Percentiles rank a stretch among this genome's conserved stretches.
Conservation (phyloP, 53 echinoderm and acorn worm genomes). For the Stichopus horrens region DNA sequence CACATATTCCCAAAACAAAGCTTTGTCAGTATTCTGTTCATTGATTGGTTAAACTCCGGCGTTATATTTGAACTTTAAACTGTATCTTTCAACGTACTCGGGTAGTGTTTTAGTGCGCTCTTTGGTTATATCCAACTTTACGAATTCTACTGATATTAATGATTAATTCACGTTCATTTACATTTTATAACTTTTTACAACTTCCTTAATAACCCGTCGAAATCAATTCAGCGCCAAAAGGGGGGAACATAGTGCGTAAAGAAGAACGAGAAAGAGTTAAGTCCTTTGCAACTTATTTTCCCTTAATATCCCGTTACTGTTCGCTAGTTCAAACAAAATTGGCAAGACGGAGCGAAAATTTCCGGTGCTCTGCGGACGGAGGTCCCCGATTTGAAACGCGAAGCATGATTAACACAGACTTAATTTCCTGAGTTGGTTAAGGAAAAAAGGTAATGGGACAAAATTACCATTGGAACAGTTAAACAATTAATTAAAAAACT, state of each 20-base stretch:
- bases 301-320: slow-evolving; percentile 47
- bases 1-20: too few species aligned
- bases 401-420: slow-evolving; percentile 33
- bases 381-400: slow-evolving; percentile 47
- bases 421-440: slow-evolving; percentile 50
- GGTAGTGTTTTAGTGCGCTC: too few species aligned
- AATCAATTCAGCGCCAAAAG: too few species aligned
- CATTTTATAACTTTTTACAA: slow-evolving; percentile 49
- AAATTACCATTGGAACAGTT: slow-evolving; percentile 46
- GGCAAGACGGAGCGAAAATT: slow-evolving; percentile 50
- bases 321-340: slow-evolving; percentile 38
- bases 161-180: slow-evolving; percentile 48
- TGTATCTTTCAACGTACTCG: too few species aligned
- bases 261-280: not conserved
- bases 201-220: slow-evolving; percentile 40
- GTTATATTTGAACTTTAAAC: too few species aligned
- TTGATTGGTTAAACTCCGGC: too few species aligned
- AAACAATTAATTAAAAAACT: slow-evolving; percentile 47
- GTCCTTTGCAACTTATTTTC: slow-evolving; percentile 41
- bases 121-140: not conserved
- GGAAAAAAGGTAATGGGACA: slow-evolving; percentile 20
- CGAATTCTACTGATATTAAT: slow-evolving; percentile 9
- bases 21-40: too few species aligned
- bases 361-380: slow-evolving; percentile 30
- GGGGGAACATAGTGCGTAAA: too few species aligned